phyloP scores from a whole-genome alignment of 2,113 vertebrate genomes.

The Notechis scutatus region DNA sequence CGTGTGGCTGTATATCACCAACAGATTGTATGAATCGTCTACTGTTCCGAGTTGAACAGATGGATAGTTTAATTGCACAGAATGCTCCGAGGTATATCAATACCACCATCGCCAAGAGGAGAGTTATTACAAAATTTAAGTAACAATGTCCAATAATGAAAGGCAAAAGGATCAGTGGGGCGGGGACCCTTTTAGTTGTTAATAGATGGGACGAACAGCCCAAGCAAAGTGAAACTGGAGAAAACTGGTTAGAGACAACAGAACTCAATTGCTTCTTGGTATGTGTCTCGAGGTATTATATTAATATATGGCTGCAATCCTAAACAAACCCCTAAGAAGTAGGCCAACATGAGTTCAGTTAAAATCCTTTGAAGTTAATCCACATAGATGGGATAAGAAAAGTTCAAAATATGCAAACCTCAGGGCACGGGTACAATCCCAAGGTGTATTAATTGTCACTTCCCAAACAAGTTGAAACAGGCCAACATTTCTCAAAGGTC shows the following conservation, averaged over 20 bases:
- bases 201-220: not conserved
- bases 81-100: constrained; percentile 31
- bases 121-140: not conserved
- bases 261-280: not conserved
- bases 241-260: not conserved
- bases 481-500: not conserved
- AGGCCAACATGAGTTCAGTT: not conserved
- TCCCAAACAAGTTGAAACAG: not conserved
- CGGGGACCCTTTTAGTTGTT: not conserved
- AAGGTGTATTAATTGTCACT: not conserved
- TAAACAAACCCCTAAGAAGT: not conserved
- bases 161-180: not conserved
- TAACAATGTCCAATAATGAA: not conserved
- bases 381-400: not conserved
- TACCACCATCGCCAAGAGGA: constrained; percentile 24
- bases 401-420: not conserved
- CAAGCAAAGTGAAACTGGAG: not conserved
- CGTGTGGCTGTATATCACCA: not conserved
- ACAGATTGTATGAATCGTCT: constrained; percentile 24
- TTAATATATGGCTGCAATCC: constrained; percentile 1
- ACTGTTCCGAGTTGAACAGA: constrained; percentile 42
- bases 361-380: not conserved
- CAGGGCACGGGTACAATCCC: not conserved
- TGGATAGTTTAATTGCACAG: constrained; percentile 48
- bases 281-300: not conserved